Evolutionary conservation across 2,888 invertebrate genomes (phyloP), one percentile per base, ranked within the genome.

Genomic region (Apotomis betuletana): DNA sequence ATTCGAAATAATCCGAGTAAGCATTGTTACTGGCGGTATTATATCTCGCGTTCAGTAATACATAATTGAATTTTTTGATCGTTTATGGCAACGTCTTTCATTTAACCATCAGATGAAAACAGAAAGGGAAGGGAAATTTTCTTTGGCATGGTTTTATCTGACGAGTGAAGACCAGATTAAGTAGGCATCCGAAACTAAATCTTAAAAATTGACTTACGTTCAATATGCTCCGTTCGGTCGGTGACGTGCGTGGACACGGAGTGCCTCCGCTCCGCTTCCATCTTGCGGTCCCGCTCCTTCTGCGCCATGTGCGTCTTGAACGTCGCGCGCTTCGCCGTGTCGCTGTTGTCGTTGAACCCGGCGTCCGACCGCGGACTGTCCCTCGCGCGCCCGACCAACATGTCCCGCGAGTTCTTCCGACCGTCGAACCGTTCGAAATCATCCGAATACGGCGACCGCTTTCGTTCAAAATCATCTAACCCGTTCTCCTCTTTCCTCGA

Each of bases 201-300:
- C 6, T 44, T 13, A 9, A 3, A 59, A 41, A 27, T 5, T 46
- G 12, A 90, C 92, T 90, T 78, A 94, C 93, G 88, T 85, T 94
- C 93, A 77, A 92, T 87, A 75, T 92, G 91, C 78, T 94, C 93
- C 74, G 95, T 94, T 84, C 95, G 95, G 75, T 96, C 96, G 0
- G 96, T 96, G 62, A 95, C 95, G 78, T 96, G 95, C 0, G 97
- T 97, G 0, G 96, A 96, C 0, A 96, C 96, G 0, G 96, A 96
- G 70, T 95, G 95, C 79, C 96, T 94, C 74, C 97, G 95, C 77
- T 96, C 96, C 4, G 96, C 95, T 80, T 96, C 96, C 70, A 94
- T 89, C 76, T 92, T 92, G 68, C 91, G 87, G 60, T 93, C 92
- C 77, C 95, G 91, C 79, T 96, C 95, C 76, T 96, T 96, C 82